Evolutionary conservation across 2,113 vertebrate genomes (phyloP).

Genomic region (Aleadryas rufinucha): DNA sequence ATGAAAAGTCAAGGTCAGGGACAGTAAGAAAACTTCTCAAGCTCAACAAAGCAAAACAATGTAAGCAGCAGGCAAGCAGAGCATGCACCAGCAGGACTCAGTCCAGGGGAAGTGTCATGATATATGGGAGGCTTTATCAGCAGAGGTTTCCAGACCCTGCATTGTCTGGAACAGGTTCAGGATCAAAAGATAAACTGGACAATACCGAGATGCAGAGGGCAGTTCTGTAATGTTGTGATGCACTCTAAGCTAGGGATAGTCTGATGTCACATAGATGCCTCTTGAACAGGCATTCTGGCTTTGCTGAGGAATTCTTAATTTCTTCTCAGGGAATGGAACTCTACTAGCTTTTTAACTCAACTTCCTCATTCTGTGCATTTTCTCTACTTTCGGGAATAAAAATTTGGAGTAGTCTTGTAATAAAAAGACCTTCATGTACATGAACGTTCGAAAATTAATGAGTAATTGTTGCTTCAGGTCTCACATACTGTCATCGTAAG

Average conservation of each 20-base stretch:
- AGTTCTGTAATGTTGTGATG: background rate
- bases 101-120: background rate
- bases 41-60: background rate
- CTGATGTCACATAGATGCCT: background rate
- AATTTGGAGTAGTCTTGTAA: background rate
- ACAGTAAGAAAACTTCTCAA: background rate
- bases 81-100: background rate
- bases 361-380: background rate
- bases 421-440: background rate
- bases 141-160: background rate
- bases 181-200: background rate
- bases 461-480: background rate
- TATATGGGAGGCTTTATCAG: background rate
- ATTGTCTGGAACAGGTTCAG: background rate
- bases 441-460: background rate
- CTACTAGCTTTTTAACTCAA: background rate
- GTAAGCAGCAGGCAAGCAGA: background rate
- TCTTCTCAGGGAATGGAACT: background rate
- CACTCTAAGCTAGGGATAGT: background rate
- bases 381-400: background rate
- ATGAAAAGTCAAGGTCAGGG: background rate
- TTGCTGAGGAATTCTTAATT: background rate
- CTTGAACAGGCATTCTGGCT: background rate
- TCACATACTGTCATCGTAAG: background rate
- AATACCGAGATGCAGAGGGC: fast-evolving